phyloP scores from a whole-genome alignment of 35 echinoderm and acorn worm genomes.

The Ophioderma brevispina region DNA sequence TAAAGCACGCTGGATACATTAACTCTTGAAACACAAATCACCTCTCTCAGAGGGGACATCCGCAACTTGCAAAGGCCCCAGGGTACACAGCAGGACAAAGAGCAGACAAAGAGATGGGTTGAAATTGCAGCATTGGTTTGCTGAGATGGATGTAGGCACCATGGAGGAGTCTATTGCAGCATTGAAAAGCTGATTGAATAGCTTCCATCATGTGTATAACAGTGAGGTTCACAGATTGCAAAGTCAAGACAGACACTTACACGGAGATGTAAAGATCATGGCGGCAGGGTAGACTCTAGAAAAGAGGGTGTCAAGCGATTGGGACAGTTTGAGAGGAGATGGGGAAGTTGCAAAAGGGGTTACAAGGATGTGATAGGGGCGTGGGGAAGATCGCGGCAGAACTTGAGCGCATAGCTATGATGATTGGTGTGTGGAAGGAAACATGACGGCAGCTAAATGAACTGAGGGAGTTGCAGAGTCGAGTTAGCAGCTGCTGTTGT shows the following conservation, averaged over 20 bases:
- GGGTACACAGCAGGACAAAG: not conserved
- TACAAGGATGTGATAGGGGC: not conserved
- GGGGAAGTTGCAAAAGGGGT: not conserved
- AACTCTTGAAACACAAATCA: conserved; percentile 46
- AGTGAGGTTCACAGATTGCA: not conserved
- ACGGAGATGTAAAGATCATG: conserved; percentile 14
- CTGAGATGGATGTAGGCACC: conserved; percentile 4
- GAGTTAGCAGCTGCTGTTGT: not conserved
- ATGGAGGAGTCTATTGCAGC: conserved; percentile 41
- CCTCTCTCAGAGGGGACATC: conserved; percentile 29
- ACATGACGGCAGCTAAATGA: not conserved
- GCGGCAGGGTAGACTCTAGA: conserved; percentile 26
- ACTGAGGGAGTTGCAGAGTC: not conserved
- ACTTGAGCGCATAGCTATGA: not conserved
- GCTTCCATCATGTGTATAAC: not conserved
- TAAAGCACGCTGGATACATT: conserved; percentile 36
- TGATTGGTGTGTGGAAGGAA: not conserved
- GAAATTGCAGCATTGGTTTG: not conserved
- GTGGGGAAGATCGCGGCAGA: not conserved
- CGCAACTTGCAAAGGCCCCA: conserved; percentile 36
- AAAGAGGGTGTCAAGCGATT: conserved; percentile 6
- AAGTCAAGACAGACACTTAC: not conserved
- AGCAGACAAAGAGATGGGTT: not conserved
- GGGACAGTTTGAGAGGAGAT: conserved; percentile 29
- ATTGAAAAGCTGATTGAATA: conserved; percentile 34